Evolutionary conservation across 2,797 vertebrate genomes (phyloP).

Genomic region (Sebastes kiyomatsui): DNA sequence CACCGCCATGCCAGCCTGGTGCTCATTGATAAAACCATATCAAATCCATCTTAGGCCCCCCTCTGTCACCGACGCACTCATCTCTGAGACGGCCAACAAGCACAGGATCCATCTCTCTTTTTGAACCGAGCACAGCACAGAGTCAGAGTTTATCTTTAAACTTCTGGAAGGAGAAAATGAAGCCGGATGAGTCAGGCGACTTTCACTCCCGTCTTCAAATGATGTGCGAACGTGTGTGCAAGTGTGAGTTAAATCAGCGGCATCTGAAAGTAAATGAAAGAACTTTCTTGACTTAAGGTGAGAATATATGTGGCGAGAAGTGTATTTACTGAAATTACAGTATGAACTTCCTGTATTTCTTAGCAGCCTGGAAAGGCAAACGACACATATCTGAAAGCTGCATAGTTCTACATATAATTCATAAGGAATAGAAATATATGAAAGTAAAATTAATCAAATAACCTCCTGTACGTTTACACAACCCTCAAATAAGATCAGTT

Average conservation of each 20-base stretch:
- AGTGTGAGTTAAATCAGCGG: neutral
- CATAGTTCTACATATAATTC: neutral
- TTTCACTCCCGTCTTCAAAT: constrained; percentile 40
- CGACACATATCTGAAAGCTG: neutral
- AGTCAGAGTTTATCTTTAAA: constrained; percentile 79
- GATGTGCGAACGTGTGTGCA: constrained; percentile 4
- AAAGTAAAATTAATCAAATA: constrained; percentile 5
- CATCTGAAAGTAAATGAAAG: constrained; percentile 29
- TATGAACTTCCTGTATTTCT: neutral
- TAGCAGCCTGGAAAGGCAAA: neutral
- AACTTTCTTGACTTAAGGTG: neutral
- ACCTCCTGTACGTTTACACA: neutral
- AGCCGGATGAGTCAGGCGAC: constrained; percentile 48
- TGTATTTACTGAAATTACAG: constrained; percentile 14
- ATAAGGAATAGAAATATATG: neutral
- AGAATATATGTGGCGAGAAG: neutral
- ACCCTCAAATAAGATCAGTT: neutral
- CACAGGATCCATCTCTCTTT: constrained; percentile 78
- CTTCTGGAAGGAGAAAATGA: constrained; percentile 69
- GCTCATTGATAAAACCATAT: constrained; percentile 87
- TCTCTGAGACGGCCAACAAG: constrained; percentile 81
- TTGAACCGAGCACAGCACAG: constrained; percentile 71
- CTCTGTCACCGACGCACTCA: constrained; percentile 75
- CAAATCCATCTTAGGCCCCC: constrained; percentile 82
- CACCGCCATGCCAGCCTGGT: constrained; percentile 79